Base-by-base conservation (phyloP, 2,113 vertebrate genomes). In the Psephotus haematonotus region DNA sequence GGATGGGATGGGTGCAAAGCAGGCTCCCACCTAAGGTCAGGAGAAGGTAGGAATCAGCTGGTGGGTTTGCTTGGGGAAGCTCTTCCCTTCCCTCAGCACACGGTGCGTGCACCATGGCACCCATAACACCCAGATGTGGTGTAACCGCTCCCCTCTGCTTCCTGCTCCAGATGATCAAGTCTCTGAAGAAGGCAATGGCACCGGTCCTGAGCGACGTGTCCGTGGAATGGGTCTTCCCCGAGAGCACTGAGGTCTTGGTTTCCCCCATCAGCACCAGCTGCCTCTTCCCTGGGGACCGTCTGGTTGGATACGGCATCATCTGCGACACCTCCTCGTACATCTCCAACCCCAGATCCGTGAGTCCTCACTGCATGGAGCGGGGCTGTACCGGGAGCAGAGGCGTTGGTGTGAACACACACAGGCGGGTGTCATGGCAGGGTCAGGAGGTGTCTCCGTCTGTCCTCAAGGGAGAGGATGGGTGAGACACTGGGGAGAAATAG, bases 141-240 rank as follows among this genome's bases (percentile, higher is more conserved):
- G 3, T 33, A 55, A 29, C 50, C 3, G 5, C 60, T 70, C 31
- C 24, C 12, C 25, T 37, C 17, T 62, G n/a, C 52, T 55, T 18
- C 41, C 17, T 85, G 23, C 49, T 35, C 37, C 97, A 99, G 99
- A 99, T 99, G 99, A 97, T 99, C 71, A 99, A 98, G 82, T 99
- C 98, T 2, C 97, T 99, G 97, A 99, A 99, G 98, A 99, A 98
- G 94, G 99, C 98, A 5, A 99, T 99, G 99, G 98, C 98, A 0
- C 99, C 99, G 0, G 98, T 98, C 14, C 98, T 99, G 86, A 99
- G 98, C 2, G 99, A 99, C 2, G 98, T 99, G 90, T 98, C 98
- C 0, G 98, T 99, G 60, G 99, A 99, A 60, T 99, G 99, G 99
- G 92, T 99, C 65, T 99, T 99, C 77, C 99, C 99, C 0, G 99